phyloP scores from a whole-genome alignment of 2,797 vertebrate species.

The Neostethus bicornis region DNA sequence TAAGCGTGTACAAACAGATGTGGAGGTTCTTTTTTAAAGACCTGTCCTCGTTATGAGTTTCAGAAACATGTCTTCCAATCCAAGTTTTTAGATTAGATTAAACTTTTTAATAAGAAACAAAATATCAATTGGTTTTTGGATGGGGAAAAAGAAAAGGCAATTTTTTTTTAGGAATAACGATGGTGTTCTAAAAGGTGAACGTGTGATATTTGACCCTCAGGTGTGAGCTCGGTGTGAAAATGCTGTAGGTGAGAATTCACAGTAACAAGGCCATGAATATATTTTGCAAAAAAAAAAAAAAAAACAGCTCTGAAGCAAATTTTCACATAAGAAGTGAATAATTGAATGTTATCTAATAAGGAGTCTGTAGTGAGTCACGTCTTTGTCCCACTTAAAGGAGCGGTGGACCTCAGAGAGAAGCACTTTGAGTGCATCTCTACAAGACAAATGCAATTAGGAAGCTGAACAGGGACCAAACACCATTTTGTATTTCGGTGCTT shows the following conservation, averaged over 20 bases:
- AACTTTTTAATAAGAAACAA: background rate
- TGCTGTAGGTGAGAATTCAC: slow-evolving; percentile 21
- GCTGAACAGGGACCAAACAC: slow-evolving; percentile 7
- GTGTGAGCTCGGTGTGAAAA: background rate
- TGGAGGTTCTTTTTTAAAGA: background rate
- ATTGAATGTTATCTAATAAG: slow-evolving; percentile 46
- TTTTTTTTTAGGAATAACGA: background rate
- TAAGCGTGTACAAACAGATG: background rate
- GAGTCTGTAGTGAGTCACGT: slow-evolving; percentile 40
- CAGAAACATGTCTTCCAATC: background rate
- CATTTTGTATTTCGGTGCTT: slow-evolving; percentile 7
- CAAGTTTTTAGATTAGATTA: background rate
- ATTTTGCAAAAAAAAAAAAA: background rate
- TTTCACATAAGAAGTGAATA: slow-evolving; percentile 55
- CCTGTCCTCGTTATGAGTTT: background rate
- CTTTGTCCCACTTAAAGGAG: slow-evolving; percentile 9
- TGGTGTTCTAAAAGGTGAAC: background rate
- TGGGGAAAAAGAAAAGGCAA: background rate
- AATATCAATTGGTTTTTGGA: slow-evolving; percentile 1
- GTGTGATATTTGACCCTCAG: slow-evolving; percentile 6
- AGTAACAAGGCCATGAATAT: background rate
- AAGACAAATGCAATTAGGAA: background rate
- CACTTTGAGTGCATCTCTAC: background rate
- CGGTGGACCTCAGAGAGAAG: slow-evolving; percentile 9
- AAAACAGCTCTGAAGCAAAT: slow-evolving; percentile 21